phyloP scores from a whole-genome alignment of 2,797 vertebrate species.

The Aplochiton taeniatus region DNA sequence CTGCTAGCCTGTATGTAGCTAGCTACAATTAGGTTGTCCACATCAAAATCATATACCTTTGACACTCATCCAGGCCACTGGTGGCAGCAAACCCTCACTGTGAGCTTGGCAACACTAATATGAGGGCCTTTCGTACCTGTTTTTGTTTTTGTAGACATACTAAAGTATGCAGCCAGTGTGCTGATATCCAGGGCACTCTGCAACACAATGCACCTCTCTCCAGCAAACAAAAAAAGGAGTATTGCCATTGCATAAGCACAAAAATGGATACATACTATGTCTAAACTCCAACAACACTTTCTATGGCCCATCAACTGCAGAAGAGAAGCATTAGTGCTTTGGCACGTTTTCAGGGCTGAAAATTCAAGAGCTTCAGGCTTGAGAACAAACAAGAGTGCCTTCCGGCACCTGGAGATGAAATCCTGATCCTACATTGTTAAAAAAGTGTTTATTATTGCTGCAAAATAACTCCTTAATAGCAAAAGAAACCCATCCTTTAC shows the following conservation, averaged over 20 bases:
- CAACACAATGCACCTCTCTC: too few relatives aligned
- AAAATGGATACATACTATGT: constrained; percentile 36
- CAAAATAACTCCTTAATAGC: constrained; percentile 23
- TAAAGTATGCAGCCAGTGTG: too few relatives aligned
- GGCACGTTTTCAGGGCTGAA: constrained; percentile 51
- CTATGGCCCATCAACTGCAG: constrained; percentile 31
- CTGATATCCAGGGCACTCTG: too few relatives aligned
- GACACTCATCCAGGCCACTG: too few relatives aligned
- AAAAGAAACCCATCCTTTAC: neutral
- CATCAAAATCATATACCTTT: too few relatives aligned
- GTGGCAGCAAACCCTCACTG: too few relatives aligned
- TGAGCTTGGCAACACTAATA: too few relatives aligned
- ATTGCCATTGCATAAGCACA: constrained; percentile 23
- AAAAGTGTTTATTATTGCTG: constrained; percentile 56
- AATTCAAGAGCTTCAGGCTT: constrained; percentile 41
- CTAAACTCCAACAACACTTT: constrained; percentile 30
- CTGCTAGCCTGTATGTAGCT: too few relatives aligned
- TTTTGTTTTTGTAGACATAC: too few relatives aligned
- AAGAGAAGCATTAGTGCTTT: constrained; percentile 56
- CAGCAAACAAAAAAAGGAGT: constrained; percentile 18
- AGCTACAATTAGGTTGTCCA: too few relatives aligned
- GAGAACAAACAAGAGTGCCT: constrained; percentile 49
- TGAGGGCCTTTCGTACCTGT: too few relatives aligned
- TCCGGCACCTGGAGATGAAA: constrained; percentile 48
- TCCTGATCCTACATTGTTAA: constrained; percentile 51